Conservation (phyloP, 2,888 invertebrate genomes). For the Polymixis flavicincta region DNA sequence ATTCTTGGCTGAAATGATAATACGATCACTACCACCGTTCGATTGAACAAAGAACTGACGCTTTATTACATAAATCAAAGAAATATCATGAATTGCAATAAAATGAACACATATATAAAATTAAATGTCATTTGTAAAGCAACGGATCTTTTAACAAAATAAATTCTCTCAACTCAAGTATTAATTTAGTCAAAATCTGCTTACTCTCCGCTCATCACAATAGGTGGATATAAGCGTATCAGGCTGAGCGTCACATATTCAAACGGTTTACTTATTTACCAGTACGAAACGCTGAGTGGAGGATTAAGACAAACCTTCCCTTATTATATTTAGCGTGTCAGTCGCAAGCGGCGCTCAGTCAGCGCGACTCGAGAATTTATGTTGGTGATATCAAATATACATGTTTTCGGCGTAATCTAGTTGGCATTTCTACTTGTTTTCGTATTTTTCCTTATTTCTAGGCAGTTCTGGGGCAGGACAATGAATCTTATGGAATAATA, state of each 20-base stretch:
- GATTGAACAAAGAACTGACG: background rate
- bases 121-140: background rate
- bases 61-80: background rate
- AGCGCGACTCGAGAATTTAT: slow-evolving; percentile 56
- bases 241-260: slow-evolving; percentile 43
- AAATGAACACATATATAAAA: background rate
- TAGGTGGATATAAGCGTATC: slow-evolving; percentile 40
- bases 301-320: slow-evolving; percentile 59
- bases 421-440: slow-evolving; percentile 31
- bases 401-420: slow-evolving; percentile 33
- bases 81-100: background rate
- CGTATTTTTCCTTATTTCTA: slow-evolving; percentile 18
- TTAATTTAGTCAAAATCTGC: slow-evolving; percentile 35
- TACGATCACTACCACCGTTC: background rate
- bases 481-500: slow-evolving; percentile 13
- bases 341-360: slow-evolving; percentile 54
- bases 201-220: slow-evolving; percentile 24
- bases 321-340: slow-evolving; percentile 62
- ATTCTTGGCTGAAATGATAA: background rate
- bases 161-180: slow-evolving; percentile 17
- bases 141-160: slow-evolving; percentile 12
- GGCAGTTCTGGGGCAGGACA: background rate
- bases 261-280: slow-evolving; percentile 52
- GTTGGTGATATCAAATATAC: slow-evolving; percentile 50
- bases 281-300: slow-evolving; percentile 59